phyloP scores from a whole-genome alignment of 2,797 vertebrate genomes.

The Alexandromys oeconomus region DNA sequence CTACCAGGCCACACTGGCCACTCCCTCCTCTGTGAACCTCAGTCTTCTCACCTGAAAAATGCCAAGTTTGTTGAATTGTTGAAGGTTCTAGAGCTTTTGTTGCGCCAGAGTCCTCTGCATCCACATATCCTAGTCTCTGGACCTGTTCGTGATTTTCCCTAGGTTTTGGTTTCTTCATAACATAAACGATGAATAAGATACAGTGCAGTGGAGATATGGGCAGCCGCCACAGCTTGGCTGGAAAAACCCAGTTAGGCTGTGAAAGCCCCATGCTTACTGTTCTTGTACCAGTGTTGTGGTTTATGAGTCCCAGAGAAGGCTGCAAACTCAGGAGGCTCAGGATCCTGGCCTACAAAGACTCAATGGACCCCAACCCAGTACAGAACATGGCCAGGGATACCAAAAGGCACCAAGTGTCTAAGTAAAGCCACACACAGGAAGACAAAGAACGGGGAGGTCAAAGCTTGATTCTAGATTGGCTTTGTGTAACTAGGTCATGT shows the following conservation, averaged over 20 bases:
- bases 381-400: background rate
- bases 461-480: background rate
- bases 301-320: background rate
- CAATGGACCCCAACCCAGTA: background rate
- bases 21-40: background rate
- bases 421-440: background rate
- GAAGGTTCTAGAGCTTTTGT: background rate
- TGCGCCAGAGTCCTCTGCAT: background rate
- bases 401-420: background rate
- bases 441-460: background rate
- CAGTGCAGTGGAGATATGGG: background rate
- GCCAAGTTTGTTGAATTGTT: background rate
- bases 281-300: accelerated
- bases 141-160: background rate
- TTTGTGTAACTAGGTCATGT: background rate
- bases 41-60: background rate
- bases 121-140: background rate
- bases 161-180: background rate
- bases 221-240: background rate
- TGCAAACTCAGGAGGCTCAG: background rate
- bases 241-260: background rate
- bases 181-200: background rate
- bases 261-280: background rate
- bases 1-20: background rate
- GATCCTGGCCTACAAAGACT: background rate